Evolutionary conservation across 1,140 invertebrate genomes (phyloP).

Genomic region (Trachelipus rathkii): DNA sequence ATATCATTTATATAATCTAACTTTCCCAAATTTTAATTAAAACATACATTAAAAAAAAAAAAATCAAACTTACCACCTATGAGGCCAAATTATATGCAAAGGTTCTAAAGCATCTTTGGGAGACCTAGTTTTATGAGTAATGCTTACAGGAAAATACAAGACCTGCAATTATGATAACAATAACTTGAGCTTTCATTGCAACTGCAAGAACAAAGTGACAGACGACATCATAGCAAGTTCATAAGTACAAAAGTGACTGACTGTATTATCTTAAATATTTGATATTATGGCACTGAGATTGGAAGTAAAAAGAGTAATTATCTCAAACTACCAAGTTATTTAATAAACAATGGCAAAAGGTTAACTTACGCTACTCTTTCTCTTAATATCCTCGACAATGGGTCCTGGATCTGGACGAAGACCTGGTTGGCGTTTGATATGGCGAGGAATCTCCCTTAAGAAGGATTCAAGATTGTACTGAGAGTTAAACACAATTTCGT

Average conservation of each 20-base stretch:
- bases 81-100: slow-evolving; percentile 69
- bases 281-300: too few species aligned
- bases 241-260: too few species aligned
- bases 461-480: slow-evolving; percentile 66
- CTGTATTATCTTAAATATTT: too few species aligned
- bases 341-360: too few species aligned
- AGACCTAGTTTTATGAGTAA: slow-evolving; percentile 30
- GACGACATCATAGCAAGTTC: too few species aligned
- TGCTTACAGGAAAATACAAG: slow-evolving; percentile 39
- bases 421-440: slow-evolving; percentile 66
- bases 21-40: too few species aligned
- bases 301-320: slow-evolving; percentile 67
- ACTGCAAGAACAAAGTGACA: too few species aligned
- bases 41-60: too few species aligned
- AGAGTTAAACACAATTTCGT: slow-evolving; percentile 69
- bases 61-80: slow-evolving; percentile 59
- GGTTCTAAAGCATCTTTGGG: slow-evolving; percentile 45
- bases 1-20: too few species aligned
- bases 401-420: slow-evolving; percentile 50
- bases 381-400: slow-evolving; percentile 43
- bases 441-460: slow-evolving; percentile 59
- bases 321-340: slow-evolving; percentile 31
- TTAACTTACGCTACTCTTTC: slow-evolving; percentile 56
- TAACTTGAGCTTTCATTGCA: too few species aligned
- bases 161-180: slow-evolving; percentile 25